These are phyloP conservation scores for Papilio helenus DNA, from an alignment of 1,140 invertebrate genomes.

Conservation along the genomic window DNA sequence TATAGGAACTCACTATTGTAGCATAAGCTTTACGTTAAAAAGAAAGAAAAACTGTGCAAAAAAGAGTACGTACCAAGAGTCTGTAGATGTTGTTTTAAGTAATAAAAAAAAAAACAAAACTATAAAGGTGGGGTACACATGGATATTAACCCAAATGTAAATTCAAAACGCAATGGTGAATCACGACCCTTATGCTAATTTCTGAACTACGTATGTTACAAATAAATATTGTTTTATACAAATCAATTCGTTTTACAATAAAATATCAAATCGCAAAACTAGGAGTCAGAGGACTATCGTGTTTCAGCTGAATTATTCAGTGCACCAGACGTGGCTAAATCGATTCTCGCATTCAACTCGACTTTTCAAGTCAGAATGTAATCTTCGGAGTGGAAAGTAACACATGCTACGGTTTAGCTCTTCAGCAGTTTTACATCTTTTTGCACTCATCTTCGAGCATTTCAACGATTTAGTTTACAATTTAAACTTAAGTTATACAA, in stretches of 20 bases:
- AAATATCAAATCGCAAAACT: background rate
- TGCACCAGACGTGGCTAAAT: conserved; percentile 17
- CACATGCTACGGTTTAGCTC: conserved; percentile 17
- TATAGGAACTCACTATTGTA: too few relatives aligned
- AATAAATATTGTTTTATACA: background rate
- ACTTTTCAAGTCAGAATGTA: conserved; percentile 19
- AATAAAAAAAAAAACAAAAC: too few relatives aligned
- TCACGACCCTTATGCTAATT: too few relatives aligned
- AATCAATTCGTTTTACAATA: conserved; percentile 11
- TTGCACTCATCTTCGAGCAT: background rate
- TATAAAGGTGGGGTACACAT: too few relatives aligned
- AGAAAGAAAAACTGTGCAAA: too few relatives aligned
- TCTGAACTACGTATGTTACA: too few relatives aligned
- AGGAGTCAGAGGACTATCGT: background rate
- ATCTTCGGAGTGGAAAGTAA: conserved; percentile 22
- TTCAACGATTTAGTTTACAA: background rate
- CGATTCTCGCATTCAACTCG: conserved; percentile 24
- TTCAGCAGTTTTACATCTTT: conserved; percentile 1
- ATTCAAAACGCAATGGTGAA: too few relatives aligned
- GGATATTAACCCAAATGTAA: too few relatives aligned
- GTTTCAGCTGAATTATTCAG: conserved; percentile 11
- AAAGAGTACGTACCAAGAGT: too few relatives aligned
- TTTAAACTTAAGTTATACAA: too few relatives aligned
- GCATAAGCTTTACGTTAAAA: too few relatives aligned
- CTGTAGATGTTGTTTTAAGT: too few relatives aligned